Base-by-base conservation (phyloP, 2,113 vertebrate genomes). In the Sinocyclocheilus anophthalmus region DNA sequence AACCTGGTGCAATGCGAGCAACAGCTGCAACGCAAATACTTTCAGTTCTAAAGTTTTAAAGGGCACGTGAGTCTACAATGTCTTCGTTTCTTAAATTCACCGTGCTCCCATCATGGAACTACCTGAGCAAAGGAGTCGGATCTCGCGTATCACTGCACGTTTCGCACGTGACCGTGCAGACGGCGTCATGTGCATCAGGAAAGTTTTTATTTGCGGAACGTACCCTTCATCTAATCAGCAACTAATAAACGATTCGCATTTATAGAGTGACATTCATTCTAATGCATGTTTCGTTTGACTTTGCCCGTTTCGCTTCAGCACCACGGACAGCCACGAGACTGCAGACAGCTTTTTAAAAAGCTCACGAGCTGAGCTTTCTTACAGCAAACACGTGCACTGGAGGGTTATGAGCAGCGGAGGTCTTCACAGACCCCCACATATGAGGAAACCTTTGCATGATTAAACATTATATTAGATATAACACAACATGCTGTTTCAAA, bases 1-100 rank as follows among this genome's bases (percentile, higher is more conserved):
- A 90, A 91, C 91, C 86, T 87, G 90, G 90, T 93, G 91, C 91
- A 85, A 90, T 86, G 89, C 72, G 88, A 91, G 81, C 76, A 82
- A 84, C 82, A 81, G 57, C 67, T 75, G 81, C 81, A 67, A 65
- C 55, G 14, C 30, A 30, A 80, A 77, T 10, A n/a, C 20, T 13
- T 42, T 20, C 2, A 73, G 37, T 42, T 73, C 39, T 18, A 2
- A 76, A 53, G 45, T 53, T 76, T 53, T 18, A 76, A 76, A 50
- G 12, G 2, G 12, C 37, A 18, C 24, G 13, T 5, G 3, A 11
- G 3, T 65, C n/a, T 67, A 22, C 4, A 10, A 20, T 42, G 77
- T 16, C 57, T n/a, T 14, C 11, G 12, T 48, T 1, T 81, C 26
- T 30, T 48, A 20, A 70, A 30, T 53, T 72, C 24, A 8, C 65